A percentile compares a stretch with the other conserved stretches of the same genome.
Evolutionary conservation across 2,797 vertebrate genomes (phyloP).

Genomic region (Argentina silus): DNA sequence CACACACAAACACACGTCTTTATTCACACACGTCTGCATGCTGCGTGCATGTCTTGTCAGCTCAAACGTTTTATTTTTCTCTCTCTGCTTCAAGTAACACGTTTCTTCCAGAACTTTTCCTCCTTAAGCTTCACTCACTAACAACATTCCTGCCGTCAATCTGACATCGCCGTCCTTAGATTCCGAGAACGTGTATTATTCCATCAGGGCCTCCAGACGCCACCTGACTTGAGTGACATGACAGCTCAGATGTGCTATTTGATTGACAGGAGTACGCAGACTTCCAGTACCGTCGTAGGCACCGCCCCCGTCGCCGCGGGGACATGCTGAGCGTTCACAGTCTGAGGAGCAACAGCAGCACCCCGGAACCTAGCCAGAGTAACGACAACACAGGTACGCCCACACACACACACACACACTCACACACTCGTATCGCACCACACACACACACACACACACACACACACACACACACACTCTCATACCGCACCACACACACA

Average conservation of each 20-base stretch:
- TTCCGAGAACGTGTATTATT: no score
- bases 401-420: not conserved
- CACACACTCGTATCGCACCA: not conserved
- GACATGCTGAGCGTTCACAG: constrained; percentile 88
- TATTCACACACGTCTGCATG: no score
- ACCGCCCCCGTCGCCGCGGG: constrained; percentile 90
- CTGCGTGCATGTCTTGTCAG: no score
- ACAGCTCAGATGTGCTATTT: constrained; percentile 66
- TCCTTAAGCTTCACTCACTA: no score
- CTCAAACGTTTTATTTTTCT: no score
- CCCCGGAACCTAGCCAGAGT: no score
- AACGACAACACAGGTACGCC: not conserved
- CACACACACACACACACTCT: not conserved
- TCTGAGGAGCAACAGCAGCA: constrained; percentile 85
- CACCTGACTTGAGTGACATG: no score
- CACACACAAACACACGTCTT: no score
- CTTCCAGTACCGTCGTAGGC: constrained; percentile 96
- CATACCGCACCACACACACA: not conserved
- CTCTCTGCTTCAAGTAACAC: not conserved
- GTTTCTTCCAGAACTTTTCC: not conserved
- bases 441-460: not conserved
- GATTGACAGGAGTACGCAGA: constrained; percentile 92
- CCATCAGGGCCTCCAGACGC: no score
- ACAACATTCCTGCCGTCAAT: no score
- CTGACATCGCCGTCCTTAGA: no score